Base-by-base conservation (phyloP, 2,797 vertebrate genomes). In the Otus scops region DNA sequence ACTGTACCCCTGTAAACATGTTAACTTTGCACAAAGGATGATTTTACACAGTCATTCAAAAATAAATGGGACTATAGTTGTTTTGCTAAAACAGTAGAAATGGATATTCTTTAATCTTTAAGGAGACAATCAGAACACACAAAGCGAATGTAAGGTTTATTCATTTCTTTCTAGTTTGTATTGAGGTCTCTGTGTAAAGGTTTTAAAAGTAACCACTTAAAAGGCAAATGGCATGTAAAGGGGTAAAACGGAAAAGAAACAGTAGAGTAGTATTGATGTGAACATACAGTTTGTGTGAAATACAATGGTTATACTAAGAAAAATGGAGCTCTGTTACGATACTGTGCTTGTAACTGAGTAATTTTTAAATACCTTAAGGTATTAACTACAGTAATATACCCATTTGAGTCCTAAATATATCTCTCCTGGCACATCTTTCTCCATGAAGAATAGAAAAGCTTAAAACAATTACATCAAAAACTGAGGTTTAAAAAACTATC, bases 1-100 rank as follows among this genome's bases (percentile, higher is more conserved):
- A 75, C 50, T 54, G 47, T 69, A 68, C 16, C 41, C 84, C 71
- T 92, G 41, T 84, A 96, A 96, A 88, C n/a, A 1, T 51, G 84
- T 80, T 94, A 79, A 76, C 67, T 90, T 85, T 79, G 70, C 64
- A 93, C 74, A 89, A 92, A 96, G 10, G 45, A 21, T 90, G 56
- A 82, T 93, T 96, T 94, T 94, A 88, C 43, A 16, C 39, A 50
- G 51, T 32, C 36, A 38, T 69, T 86, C 14, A 90, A 87, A 95
- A 90, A 53, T 57, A 92, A 87, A 87, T 83, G 34, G 51, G 71
- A 54, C 70, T 47, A n/a, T 74, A 67, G 39, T 23, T 91, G 26
- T 9, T 94, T 85, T 93, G 38, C 51, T 86, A 0, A 45, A 61
- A 56, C 15, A 88, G 21, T 86, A 34, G 56, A 84, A 79, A 28